Conservation (phyloP, 2,113 vertebrate species). For the Mus spicilegus region DNA sequence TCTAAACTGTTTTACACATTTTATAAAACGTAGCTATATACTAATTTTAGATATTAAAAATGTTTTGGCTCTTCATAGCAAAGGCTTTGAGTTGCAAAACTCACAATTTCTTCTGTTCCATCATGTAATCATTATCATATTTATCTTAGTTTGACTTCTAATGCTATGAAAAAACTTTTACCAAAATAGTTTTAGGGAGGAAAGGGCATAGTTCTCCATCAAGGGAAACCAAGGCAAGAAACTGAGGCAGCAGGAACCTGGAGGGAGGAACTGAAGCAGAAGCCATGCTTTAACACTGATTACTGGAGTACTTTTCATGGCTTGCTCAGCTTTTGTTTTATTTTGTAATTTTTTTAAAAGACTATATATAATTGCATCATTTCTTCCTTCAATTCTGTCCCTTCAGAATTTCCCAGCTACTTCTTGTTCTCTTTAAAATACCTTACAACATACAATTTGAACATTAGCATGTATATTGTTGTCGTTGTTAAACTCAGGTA, state of each 20-base stretch:
- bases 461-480: background rate
- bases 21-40: conserved; percentile 2
- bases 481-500: background rate
- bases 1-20: background rate
- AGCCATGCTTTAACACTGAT: background rate
- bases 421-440: background rate
- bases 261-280: background rate
- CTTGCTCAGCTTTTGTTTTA: background rate
- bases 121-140: background rate
- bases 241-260: background rate
- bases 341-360: background rate
- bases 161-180: background rate
- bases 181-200: background rate
- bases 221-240: background rate
- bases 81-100: background rate
- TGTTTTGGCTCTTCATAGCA: background rate
- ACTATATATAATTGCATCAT: background rate
- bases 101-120: background rate
- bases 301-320: too few species aligned
- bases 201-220: background rate
- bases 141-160: background rate
- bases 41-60: background rate
- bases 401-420: background rate
- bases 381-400: background rate
- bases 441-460: too few species aligned